A percentile compares a stretch with the other conserved stretches of the same genome.
Evolutionary conservation across 2,113 vertebrate genomes (phyloP).

Genomic region (Ahaetulla prasina): DNA sequence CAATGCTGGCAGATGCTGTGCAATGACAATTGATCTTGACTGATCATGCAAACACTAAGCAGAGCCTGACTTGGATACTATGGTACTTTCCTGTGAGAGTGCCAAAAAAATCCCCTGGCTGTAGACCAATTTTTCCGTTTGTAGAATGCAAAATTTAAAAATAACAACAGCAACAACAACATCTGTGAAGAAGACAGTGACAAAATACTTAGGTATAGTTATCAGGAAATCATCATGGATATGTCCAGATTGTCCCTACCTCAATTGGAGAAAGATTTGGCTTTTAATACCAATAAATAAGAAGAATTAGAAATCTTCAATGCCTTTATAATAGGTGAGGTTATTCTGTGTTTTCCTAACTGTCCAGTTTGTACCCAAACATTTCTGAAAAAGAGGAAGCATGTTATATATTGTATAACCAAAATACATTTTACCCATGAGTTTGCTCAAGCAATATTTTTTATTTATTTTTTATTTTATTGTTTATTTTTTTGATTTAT

Average conservation of each 20-base stretch:
- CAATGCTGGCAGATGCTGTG: background rate
- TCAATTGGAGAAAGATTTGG: background rate
- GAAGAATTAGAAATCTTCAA: background rate
- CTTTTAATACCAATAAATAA: background rate
- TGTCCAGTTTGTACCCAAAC: background rate
- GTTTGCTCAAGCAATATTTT: background rate
- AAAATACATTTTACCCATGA: background rate
- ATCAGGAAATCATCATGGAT: background rate
- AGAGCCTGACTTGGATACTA: background rate
- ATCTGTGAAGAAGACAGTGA: background rate
- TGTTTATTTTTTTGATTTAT: too few relatives aligned
- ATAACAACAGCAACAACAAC: background rate
- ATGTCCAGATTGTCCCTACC: background rate
- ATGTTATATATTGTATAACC: background rate
- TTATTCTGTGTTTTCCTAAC: background rate
- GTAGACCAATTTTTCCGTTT: background rate
- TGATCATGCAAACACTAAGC: background rate
- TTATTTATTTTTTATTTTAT: too few relatives aligned
- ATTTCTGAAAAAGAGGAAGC: background rate
- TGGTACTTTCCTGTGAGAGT: background rate
- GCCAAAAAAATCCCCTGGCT: background rate
- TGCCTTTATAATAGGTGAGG: background rate
- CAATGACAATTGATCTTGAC: background rate
- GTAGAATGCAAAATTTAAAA: background rate
- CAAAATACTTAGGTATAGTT: background rate